Percentiles rank a stretch among this genome's conserved stretches.
phyloP scores from a whole-genome alignment of 2,113 vertebrate genomes.

The Lutjanus erythropterus region DNA sequence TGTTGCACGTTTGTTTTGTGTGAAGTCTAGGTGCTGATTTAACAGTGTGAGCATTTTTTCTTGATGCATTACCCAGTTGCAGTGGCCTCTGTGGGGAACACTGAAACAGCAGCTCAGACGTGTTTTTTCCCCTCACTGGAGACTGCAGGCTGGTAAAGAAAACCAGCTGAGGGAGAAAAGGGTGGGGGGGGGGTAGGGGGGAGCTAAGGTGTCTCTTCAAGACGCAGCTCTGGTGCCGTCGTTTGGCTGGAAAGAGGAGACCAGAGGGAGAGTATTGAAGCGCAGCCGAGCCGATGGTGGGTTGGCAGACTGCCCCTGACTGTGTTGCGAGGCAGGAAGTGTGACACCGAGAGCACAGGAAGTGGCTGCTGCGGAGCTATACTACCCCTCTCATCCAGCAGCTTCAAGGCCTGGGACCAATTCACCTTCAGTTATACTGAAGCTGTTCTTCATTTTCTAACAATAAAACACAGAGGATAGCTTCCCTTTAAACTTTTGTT shows the following conservation, averaged over 20 bases:
- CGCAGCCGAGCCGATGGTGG: conserved; percentile 9
- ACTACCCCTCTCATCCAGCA: conserved; percentile 41
- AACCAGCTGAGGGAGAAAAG: conserved; percentile 60
- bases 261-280: conserved; percentile 31
- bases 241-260: conserved; percentile 51
- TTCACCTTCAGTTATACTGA: conserved; percentile 10
- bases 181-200: no score
- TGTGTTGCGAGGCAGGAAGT: conserved; percentile 74
- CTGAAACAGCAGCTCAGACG: conserved; percentile 26
- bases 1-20: conserved; percentile 1
- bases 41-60: background rate
- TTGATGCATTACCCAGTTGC: background rate
- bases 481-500: background rate
- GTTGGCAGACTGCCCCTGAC: conserved; percentile 53
- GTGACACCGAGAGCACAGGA: conserved; percentile 72
- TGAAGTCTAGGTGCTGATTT: background rate
- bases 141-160: conserved; percentile 34
- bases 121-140: conserved; percentile 11
- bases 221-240: conserved; percentile 17
- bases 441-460: background rate
- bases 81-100: background rate
- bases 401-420: conserved; percentile 16
- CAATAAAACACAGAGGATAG: background rate
- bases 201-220: conserved; percentile 29
- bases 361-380: conserved; percentile 65